phyloP scores from a whole-genome alignment of 2,113 vertebrate genomes.

The Hystrix brachyura region DNA sequence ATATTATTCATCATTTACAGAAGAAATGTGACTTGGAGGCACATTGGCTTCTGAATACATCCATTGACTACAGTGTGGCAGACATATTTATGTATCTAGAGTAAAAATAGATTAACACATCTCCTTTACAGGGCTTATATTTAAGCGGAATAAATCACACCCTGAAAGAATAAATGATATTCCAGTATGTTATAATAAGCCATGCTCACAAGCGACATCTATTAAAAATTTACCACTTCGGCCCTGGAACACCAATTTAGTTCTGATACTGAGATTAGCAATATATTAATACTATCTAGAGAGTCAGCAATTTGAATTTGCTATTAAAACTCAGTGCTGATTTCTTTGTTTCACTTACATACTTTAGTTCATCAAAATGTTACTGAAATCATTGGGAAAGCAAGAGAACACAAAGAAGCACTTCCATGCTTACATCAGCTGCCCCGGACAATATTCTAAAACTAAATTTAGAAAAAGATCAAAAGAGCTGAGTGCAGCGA shows the following conservation, averaged over 20 bases:
- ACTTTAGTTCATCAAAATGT: constrained; percentile 67
- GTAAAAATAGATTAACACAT: constrained; percentile 86
- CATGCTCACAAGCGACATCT: constrained; percentile 73
- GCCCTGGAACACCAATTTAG: constrained; percentile 77
- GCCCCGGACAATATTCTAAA: constrained; percentile 71
- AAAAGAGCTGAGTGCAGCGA: constrained; percentile 77
- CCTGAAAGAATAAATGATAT: constrained; percentile 83
- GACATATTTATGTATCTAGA: constrained; percentile 85
- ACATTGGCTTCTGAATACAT: constrained; percentile 81
- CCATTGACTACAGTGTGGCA: constrained; percentile 79
- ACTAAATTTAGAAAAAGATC: constrained; percentile 83
- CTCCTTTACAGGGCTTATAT: constrained; percentile 81
- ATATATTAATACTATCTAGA: constrained; percentile 74
- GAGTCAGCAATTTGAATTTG: constrained; percentile 78
- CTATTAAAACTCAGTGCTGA: constrained; percentile 46
- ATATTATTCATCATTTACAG: constrained; percentile 82
- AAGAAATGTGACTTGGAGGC: constrained; percentile 75
- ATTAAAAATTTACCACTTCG: constrained; percentile 83
- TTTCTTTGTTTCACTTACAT: constrained; percentile 64
- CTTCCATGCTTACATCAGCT: constrained; percentile 73
- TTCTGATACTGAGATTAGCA: constrained; percentile 78
- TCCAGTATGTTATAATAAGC: constrained; percentile 81
- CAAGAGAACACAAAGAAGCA: constrained; percentile 9
- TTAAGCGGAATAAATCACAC: constrained; percentile 85
- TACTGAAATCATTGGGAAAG: constrained; percentile 66